Evolutionary conservation across 1,140 invertebrate species (phyloP).

Genomic region (Drosophila gunungcola): DNA sequence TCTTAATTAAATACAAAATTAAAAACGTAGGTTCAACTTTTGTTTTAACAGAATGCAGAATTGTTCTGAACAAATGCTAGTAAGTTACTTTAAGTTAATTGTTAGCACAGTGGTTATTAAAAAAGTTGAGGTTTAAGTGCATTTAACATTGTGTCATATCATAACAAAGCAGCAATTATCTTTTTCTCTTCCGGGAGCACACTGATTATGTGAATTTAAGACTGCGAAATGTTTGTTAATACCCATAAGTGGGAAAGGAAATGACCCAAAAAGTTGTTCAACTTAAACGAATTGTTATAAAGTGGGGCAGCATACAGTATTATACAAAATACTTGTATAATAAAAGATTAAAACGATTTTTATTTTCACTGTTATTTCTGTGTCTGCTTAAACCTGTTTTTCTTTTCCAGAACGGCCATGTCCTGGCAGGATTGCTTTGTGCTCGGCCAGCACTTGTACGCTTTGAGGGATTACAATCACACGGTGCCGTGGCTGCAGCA

Average conservation of each 20-base stretch:
- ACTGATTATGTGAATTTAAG: slow-evolving; percentile 9
- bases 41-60: too few relatives aligned
- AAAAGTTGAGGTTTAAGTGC: neutral
- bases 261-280: neutral
- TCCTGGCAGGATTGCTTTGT: slow-evolving; percentile 97
- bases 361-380: too few relatives aligned
- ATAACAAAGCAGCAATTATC: slow-evolving; percentile 2
- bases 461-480: slow-evolving; percentile 96
- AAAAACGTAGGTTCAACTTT: too few relatives aligned
- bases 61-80: too few relatives aligned
- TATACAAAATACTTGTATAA: too few relatives aligned
- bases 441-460: slow-evolving; percentile 96
- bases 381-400: neutral
- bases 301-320: too few relatives aligned
- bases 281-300: neutral
- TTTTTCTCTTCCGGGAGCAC: neutral
- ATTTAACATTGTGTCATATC: neutral
- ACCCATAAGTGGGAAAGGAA: neutral
- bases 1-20: too few relatives aligned
- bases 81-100: neutral
- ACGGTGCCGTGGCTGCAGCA: slow-evolving; percentile 97
- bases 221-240: neutral
- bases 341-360: too few relatives aligned
- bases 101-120: neutral
- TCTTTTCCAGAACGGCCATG: slow-evolving; percentile 86